phyloP scores from a whole-genome alignment of 2,888 invertebrate genomes.

The Idaea dimidiata region DNA sequence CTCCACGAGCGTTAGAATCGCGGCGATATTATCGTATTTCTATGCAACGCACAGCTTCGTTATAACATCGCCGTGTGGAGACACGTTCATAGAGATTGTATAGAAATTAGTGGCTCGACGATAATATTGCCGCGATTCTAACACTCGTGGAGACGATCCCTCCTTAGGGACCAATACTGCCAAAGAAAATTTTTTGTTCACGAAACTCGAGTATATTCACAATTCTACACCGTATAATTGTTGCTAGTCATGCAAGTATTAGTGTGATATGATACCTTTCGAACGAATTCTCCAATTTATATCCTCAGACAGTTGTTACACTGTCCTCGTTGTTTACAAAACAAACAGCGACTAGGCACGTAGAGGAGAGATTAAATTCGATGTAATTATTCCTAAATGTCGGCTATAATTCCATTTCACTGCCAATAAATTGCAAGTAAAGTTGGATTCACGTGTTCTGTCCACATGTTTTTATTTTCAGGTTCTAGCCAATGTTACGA shows the following conservation, averaged over 20 bases:
- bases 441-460: conserved; percentile 26
- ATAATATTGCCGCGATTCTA: too few relatives aligned
- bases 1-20: too few relatives aligned
- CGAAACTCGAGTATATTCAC: too few relatives aligned
- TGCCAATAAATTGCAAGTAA: conserved; percentile 29
- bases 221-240: too few relatives aligned
- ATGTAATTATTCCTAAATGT: conserved; percentile 17
- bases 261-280: not conserved
- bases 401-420: conserved; percentile 25
- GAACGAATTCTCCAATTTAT: not conserved
- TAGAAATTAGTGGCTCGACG: too few relatives aligned
- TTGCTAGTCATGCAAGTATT: not conserved
- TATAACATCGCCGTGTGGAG: too few relatives aligned
- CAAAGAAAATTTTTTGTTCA: too few relatives aligned
- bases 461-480: conserved; percentile 30
- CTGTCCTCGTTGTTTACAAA: not conserved
- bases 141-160: too few relatives aligned
- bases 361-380: conserved; percentile 22
- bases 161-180: too few relatives aligned
- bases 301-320: not conserved
- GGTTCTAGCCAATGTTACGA: conserved; percentile 20
- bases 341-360: not conserved
- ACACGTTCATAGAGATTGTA: too few relatives aligned
- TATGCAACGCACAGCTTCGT: too few relatives aligned
- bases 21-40: too few relatives aligned